Conservation (phyloP, 1,140 invertebrate genomes). For the Maniola jurtina region DNA sequence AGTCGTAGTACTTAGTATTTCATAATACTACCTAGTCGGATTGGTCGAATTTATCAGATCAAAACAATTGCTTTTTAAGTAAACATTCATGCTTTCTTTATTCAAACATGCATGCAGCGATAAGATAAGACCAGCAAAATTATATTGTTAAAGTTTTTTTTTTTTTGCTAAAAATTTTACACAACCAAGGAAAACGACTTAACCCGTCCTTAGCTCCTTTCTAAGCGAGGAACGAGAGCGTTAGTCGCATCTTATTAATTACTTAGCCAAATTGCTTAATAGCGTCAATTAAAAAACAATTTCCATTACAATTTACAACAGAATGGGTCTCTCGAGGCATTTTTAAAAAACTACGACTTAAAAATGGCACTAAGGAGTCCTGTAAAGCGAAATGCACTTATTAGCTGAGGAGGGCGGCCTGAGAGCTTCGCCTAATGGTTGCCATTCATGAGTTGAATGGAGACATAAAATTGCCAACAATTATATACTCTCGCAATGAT, state of each 20-base stretch:
- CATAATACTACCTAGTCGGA: no score
- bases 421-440: constrained; percentile 72
- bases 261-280: constrained; percentile 64
- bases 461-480: constrained; percentile 74
- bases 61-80: no score
- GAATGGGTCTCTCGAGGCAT: constrained; percentile 51
- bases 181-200: constrained; percentile 9
- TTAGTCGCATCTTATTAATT: constrained; percentile 54
- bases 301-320: constrained; percentile 47
- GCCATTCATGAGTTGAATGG: constrained; percentile 71
- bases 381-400: constrained; percentile 75
- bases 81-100: no score
- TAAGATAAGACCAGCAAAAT: not conserved
- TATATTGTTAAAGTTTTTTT: not conserved
- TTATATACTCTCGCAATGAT: constrained; percentile 76
- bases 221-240: constrained; percentile 16
- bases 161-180: not conserved
- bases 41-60: no score
- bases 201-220: constrained; percentile 16
- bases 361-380: constrained; percentile 71
- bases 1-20: no score
- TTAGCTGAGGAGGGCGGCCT: constrained; percentile 66
- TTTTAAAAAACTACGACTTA: constrained; percentile 65
- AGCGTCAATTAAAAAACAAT: constrained; percentile 60
- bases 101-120: not conserved